A percentile compares a stretch with the other conserved stretches of the same genome.
These are phyloP conservation scores for Athrips mouffetella DNA, from an alignment of 2,888 invertebrate genomes.

Conservation along the genomic window DNA sequence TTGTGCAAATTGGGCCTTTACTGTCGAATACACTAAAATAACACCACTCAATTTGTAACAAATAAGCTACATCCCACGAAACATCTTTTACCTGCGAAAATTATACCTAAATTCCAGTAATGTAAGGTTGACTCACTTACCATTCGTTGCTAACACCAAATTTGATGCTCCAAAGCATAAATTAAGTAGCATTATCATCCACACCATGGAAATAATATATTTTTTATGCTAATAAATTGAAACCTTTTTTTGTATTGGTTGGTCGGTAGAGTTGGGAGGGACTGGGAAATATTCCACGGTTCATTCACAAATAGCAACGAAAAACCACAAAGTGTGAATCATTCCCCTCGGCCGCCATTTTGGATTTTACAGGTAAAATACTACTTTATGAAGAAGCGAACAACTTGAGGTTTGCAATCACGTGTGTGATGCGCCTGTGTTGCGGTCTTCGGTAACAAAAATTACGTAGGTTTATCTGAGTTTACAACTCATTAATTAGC, in stretches of 20 bases:
- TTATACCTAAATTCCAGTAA: constrained; percentile 46
- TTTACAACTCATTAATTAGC: constrained; percentile 14
- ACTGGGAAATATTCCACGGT: constrained; percentile 37
- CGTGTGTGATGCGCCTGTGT: too few species aligned
- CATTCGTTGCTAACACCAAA: constrained; percentile 32
- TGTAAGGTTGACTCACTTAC: constrained; percentile 43
- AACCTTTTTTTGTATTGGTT: constrained; percentile 45
- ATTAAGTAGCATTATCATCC: constrained; percentile 50
- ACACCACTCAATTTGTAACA: constrained; percentile 47
- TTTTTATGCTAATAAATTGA: constrained; percentile 39
- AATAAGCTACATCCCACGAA: constrained; percentile 39
- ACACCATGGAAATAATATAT: constrained; percentile 42
- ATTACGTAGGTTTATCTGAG: too few species aligned
- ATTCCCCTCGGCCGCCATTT: constrained; percentile 34
- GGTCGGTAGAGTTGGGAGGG: constrained; percentile 44
- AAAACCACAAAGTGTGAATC: constrained; percentile 54
- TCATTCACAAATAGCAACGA: constrained; percentile 47
- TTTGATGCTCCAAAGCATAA: constrained; percentile 45
- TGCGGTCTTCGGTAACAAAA: too few species aligned
- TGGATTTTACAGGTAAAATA: constrained; percentile 22
- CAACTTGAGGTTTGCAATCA: too few species aligned
- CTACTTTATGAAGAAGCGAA: background rate
- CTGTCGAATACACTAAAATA: constrained; percentile 33
- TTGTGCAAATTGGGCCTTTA: background rate
- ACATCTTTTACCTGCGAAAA: constrained; percentile 50